A percentile compares a stretch with the other conserved stretches of the same genome.
Conservation (phyloP, 2,797 vertebrate genomes). For the Lates japonicus region DNA sequence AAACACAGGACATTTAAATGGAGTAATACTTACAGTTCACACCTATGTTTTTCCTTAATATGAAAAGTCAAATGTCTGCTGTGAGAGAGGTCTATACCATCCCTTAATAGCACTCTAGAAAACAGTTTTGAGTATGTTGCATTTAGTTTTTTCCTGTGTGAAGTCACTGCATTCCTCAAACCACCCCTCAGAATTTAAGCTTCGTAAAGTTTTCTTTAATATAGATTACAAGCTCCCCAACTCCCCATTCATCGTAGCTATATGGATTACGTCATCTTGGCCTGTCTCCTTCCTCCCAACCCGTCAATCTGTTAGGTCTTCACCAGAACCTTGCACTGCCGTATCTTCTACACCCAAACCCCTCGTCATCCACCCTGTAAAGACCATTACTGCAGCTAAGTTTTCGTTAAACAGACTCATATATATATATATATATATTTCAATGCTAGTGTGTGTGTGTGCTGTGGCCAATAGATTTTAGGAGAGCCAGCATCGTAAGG, state of each 20-base stretch:
- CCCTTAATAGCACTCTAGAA: too few species aligned
- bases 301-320: conserved; percentile 3
- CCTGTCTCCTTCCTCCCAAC: neutral
- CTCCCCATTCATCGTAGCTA: neutral
- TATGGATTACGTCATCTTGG: neutral
- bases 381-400: conserved; percentile 42
- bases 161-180: too few species aligned
- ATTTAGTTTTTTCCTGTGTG: too few species aligned
- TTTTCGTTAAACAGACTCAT: conserved; percentile 31
- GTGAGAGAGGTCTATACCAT: too few species aligned
- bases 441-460: neutral
- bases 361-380: conserved; percentile 46
- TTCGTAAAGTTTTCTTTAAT: too few species aligned
- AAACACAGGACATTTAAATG: neutral
- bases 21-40: neutral
- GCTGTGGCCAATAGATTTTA: conserved; percentile 53
- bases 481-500: conserved; percentile 44
- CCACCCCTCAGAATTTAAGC: too few species aligned
- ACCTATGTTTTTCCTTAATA: neutral
- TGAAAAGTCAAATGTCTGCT: neutral
- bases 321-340: conserved; percentile 6
- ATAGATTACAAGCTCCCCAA: neutral
- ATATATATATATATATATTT: neutral
- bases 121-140: too few species aligned
- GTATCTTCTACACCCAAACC: conserved; percentile 20